Base-by-base conservation (phyloP, 2,797 vertebrate genomes). In the Neomorphus geoffroyi region DNA sequence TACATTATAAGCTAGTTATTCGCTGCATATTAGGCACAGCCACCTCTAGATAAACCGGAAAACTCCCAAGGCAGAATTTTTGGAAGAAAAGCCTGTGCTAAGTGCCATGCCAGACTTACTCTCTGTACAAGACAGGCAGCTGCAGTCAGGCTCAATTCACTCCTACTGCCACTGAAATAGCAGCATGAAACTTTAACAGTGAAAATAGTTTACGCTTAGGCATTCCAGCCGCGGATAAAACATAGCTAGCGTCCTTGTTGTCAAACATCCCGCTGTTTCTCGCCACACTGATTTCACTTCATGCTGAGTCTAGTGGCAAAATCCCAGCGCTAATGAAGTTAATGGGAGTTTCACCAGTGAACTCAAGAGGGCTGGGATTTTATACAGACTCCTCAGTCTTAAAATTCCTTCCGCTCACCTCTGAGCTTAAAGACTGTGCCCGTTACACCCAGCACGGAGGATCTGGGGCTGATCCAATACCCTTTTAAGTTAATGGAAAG, bases 371-470 rank as follows among this genome's bases (percentile, higher is more conserved):
- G 73, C 3, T 91, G 90, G 80, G 93, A 86, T 86, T 81, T 92
- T 78, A 75, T 67, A 48, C 43, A n/a, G 83, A 46, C 60, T 88
- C 80, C 73, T 86, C 85, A 75, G 58, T 64, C 33, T 73, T 81
- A 86, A 94, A 96, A 90, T 86, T 75, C 72, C 24, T 72, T 65
- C 41, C 3, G 18, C 92, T 94, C 91, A 91, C 87, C 87, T 95
- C 92, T 93, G 89, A 96, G 96, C 91, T 93, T 91, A 93, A 94
- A 39, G 77, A 75, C 90, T 86, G 85, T 71, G 48, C 80, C 91
- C 2, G 15, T 72, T 92, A 67, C 66, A 32, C 85, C 33, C 96
- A 92, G 91, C 91, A 90, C 0, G 28, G 53, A 81, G 56, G 70
- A 90, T 53, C 70, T 78, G 90, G 73, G 80, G 53, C 80, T 73